Evolutionary conservation across 2,797 vertebrate genomes (phyloP).

Genomic region (Sparidentex hasta): DNA sequence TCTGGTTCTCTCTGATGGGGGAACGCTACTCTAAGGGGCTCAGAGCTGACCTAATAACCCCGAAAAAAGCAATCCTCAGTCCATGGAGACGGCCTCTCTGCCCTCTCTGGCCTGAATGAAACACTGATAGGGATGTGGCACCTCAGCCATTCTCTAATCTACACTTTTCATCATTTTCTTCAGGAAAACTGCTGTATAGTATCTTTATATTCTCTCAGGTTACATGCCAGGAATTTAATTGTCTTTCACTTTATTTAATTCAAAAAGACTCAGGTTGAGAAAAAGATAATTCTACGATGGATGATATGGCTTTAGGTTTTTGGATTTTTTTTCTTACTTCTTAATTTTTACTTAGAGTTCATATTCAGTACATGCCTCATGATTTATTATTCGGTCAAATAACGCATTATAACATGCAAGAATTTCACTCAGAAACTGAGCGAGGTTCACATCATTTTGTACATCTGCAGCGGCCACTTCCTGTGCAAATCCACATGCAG

Average conservation of each 20-base stretch:
- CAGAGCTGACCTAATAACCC: conserved; percentile 71
- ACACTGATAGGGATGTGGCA: conserved; percentile 25
- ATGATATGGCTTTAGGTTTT: not conserved
- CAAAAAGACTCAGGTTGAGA: not conserved
- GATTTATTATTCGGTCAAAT: too few relatives aligned
- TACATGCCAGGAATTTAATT: not conserved
- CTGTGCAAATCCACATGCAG: too few relatives aligned
- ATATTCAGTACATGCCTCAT: too few relatives aligned
- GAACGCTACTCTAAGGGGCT: conserved; percentile 36
- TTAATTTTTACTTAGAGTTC: not conserved
- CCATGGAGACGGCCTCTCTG: conserved; percentile 43
- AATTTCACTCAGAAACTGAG: too few relatives aligned
- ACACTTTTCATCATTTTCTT: conserved; percentile 22
- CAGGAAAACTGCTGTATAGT: not conserved
- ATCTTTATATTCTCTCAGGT: conserved; percentile 10
- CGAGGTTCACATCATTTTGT: too few relatives aligned
- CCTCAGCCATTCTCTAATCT: conserved; percentile 16
- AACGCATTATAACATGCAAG: too few relatives aligned
- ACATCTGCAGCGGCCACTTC: too few relatives aligned
- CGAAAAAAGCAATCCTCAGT: conserved; percentile 40
- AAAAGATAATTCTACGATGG: not conserved
- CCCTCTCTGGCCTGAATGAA: conserved; percentile 51
- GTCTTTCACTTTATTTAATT: not conserved
- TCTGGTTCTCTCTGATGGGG: conserved; percentile 60
- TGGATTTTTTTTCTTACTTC: not conserved